phyloP scores from a whole-genome alignment of 2,888 invertebrate genomes.

The Brachylomia viminalis region DNA sequence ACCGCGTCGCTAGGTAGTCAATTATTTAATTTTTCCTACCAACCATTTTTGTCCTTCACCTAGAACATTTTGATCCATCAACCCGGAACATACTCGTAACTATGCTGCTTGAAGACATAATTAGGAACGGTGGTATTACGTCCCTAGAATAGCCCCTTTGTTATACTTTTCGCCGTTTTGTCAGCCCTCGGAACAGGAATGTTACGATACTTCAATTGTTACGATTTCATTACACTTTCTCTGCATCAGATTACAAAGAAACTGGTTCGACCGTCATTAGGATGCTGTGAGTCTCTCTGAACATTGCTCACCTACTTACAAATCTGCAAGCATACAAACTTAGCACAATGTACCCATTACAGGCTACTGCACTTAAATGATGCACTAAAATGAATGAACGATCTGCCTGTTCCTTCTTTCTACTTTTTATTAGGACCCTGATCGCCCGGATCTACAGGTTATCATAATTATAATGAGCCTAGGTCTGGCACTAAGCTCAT shows the following conservation, averaged over 20 bases:
- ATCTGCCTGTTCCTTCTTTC: not conserved
- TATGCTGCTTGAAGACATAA: no score
- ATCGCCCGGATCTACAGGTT: not conserved
- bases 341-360: not conserved
- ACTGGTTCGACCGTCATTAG: constrained; percentile 36
- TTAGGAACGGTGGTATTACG: not conserved
- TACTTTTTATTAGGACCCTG: not conserved
- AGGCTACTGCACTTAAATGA: constrained; percentile 16
- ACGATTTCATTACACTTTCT: constrained; percentile 40
- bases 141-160: not conserved
- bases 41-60: no score
- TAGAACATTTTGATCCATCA: no score
- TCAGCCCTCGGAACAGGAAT: not conserved
- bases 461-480: not conserved
- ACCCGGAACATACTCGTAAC: no score
- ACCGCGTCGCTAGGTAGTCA: no score
- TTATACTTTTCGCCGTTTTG: not conserved
- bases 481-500: no score
- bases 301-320: constrained; percentile 34
- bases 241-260: constrained; percentile 21
- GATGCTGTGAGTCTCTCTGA: constrained; percentile 43
- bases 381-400: no score
- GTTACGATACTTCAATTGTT: constrained; percentile 28
- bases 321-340: constrained; percentile 21
- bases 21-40: no score